Evolutionary conservation across 2,888 invertebrate genomes (phyloP).

Genomic region (Caenorhabditis virilis): DNA sequence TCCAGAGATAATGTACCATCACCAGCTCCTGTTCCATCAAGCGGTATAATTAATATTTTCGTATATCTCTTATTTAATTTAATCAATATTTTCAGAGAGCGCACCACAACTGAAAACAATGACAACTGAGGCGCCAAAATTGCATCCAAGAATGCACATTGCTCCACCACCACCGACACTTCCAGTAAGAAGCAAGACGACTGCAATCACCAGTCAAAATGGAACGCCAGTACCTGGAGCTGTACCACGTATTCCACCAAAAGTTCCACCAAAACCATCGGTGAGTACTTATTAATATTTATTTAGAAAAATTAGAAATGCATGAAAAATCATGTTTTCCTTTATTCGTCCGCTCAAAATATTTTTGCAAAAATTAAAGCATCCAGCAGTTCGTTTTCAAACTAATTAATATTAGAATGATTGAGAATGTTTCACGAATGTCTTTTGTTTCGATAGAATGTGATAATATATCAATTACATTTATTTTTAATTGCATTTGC

Average conservation of each 20-base stretch:
- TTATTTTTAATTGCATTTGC: too few relatives aligned
- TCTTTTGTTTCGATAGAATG: too few relatives aligned
- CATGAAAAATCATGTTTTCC: not conserved
- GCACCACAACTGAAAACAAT: conserved; percentile 30
- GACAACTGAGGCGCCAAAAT: conserved; percentile 24
- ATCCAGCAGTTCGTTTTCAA: not conserved
- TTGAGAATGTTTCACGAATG: too few relatives aligned
- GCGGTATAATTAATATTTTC: too few relatives aligned
- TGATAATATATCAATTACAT: too few relatives aligned
- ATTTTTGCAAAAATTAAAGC: not conserved
- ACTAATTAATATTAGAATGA: too few relatives aligned
- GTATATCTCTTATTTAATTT: too few relatives aligned
- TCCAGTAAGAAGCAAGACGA: conserved; percentile 13
- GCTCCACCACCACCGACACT: conserved; percentile 26
- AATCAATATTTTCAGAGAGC: conserved; percentile 12
- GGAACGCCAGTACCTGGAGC: conserved; percentile 26
- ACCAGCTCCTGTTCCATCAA: conserved; percentile 29
- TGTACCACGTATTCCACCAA: conserved; percentile 57
- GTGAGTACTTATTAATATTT: conserved; percentile 39
- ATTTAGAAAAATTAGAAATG: not conserved
- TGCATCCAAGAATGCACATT: conserved; percentile 23
- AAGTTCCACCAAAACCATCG: conserved; percentile 65
- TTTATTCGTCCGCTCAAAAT: not conserved
- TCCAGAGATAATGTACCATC: conserved; percentile 32
- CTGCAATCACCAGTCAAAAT: conserved; percentile 10